Base-by-base conservation (phyloP, 2,888 invertebrate species). In the Blastobasis adustella region DNA sequence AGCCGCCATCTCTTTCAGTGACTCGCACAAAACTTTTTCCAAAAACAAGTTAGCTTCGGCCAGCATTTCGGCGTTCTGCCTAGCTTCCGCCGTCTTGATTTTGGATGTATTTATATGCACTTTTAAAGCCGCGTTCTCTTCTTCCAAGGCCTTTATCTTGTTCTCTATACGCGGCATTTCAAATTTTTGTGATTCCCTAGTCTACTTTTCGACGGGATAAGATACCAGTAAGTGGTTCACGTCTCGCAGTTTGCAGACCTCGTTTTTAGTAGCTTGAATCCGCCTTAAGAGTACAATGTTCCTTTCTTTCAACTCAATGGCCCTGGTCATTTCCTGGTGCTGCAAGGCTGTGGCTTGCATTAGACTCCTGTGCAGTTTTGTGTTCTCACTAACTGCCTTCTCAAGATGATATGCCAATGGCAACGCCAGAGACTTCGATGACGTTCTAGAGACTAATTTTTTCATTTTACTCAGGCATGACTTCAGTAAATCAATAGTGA, bases 271-370 rank as follows among this genome's bases (percentile, higher is more conserved):
- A 43, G 67, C 60, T 40, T 73, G 71, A 47, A 84, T 55, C 56
- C 67, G 59, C 6, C 59, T 57, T 46, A 58, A 66, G 8, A 87
- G 56, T 47, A 57, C 47, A 4, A 49, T 46, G 52, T 86, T 81
- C 49, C 74, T 79, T 49, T 79, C 71, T 51, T 76, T 79, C 2
- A 85, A 61, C 47, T 75, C 67, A n/a, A 87, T 84, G 1, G 85
- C 86, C 63, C 86, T 75, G 10, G 71, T 65, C 85, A 86, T 86
- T 52, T 84, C 81, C 56, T 81, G 84, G 38, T 87, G 86, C 49
- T 86, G 82, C 50, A 77, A 82, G n/a, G 77, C 72, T 0, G 75
- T 82, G 0, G 71, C 75, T 50, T 72, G 68, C 0, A 63, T 54
- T 5, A 86, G 60, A 40, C 71, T 62, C 4, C 60, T 51, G 1